These are phyloP conservation scores for Nothobranchius kuhntae DNA, from an alignment of 2,113 vertebrate genomes.

Conservation along the genomic window DNA sequence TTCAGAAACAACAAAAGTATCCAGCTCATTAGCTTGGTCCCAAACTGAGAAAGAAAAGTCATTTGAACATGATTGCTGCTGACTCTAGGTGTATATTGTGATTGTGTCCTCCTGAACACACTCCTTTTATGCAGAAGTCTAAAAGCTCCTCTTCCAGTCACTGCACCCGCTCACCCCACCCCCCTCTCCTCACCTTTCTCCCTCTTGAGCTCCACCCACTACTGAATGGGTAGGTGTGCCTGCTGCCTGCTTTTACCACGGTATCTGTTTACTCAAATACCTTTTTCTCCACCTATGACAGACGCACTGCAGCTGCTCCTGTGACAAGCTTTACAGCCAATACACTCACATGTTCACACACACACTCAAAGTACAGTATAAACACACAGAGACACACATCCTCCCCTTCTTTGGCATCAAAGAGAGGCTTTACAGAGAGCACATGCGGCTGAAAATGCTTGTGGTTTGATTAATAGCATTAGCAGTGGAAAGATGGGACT, in stretches of 20 bases:
- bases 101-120: too few species aligned
- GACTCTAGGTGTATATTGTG: too few species aligned
- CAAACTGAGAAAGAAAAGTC: too few species aligned
- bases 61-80: too few species aligned
- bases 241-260: conserved; percentile 33
- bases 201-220: conserved; percentile 43
- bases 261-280: conserved; percentile 65
- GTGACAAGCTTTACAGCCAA: conserved; percentile 35
- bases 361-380: conserved; percentile 10
- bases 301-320: conserved; percentile 58
- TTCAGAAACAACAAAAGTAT: too few species aligned
- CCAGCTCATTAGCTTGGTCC: too few species aligned
- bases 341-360: conserved; percentile 38
- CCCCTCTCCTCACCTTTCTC: background rate
- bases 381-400: background rate
- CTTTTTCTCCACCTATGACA: conserved; percentile 9
- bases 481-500: conserved; percentile 40
- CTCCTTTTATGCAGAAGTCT: too few species aligned
- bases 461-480: conserved; percentile 70
- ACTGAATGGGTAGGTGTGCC: conserved; percentile 56
- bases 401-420: conserved; percentile 35
- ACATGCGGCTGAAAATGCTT: conserved; percentile 45
- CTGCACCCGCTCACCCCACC: too few species aligned
- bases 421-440: conserved; percentile 30
- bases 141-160: too few species aligned